Evolutionary conservation across 2,888 invertebrate species (phyloP).

Genomic region (Amphimallon solstitiale): DNA sequence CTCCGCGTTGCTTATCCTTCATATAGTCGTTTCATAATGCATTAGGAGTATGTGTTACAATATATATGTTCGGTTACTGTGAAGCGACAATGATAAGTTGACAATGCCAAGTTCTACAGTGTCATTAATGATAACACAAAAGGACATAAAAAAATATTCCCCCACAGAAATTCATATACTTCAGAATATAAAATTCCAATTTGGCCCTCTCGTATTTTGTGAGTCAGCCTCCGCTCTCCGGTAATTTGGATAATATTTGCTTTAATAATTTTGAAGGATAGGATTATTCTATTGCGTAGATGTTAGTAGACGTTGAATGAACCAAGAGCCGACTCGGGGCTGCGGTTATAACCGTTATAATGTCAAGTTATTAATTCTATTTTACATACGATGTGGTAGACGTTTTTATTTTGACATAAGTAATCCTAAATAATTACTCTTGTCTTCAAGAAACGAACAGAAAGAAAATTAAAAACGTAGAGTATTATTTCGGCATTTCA

Average conservation of each 20-base stretch:
- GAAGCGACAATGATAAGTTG: slow-evolving; percentile 4
- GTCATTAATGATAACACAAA: slow-evolving; percentile 9
- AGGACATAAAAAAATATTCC: background rate
- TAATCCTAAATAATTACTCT: too few relatives aligned
- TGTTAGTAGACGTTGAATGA: slow-evolving; percentile 5
- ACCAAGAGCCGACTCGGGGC: background rate
- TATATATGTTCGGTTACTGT: too few relatives aligned
- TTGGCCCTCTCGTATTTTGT: background rate
- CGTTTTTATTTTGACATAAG: too few relatives aligned
- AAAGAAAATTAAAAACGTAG: too few relatives aligned
- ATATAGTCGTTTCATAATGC: too few relatives aligned
- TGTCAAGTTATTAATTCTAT: too few relatives aligned
- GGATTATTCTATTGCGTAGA: background rate
- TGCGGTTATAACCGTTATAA: too few relatives aligned
- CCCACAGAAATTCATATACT: background rate
- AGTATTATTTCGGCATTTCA: too few relatives aligned
- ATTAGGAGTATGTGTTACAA: too few relatives aligned
- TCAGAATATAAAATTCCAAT: slow-evolving; percentile 34
- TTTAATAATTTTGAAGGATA: slow-evolving; percentile 22
- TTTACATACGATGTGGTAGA: too few relatives aligned
- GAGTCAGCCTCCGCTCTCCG: background rate
- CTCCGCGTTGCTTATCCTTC: too few relatives aligned
- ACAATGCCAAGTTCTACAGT: background rate
- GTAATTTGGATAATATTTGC: slow-evolving; percentile 32
- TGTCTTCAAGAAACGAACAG: too few relatives aligned